Evolutionary conservation across 2,113 vertebrate species (phyloP).

Genomic region (human (Homo sapiens)): DNA sequence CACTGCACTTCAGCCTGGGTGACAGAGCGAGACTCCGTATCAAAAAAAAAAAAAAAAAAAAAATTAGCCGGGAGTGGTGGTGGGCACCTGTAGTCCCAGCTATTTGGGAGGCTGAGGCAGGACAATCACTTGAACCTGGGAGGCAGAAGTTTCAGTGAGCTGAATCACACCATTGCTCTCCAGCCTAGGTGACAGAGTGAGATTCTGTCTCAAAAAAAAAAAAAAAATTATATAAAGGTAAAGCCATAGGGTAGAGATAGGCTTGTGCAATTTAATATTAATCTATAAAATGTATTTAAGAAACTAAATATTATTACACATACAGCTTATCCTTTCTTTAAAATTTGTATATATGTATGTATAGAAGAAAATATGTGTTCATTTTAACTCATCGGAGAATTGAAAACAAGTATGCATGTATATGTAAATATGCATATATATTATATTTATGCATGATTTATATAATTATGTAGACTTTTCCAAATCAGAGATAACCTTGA

Average conservation of each 20-base stretch:
- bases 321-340: not conserved
- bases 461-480: not conserved
- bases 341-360: not conserved
- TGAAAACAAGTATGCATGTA: not conserved
- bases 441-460: not conserved
- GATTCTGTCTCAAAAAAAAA: too few relatives aligned
- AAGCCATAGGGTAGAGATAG: not conserved
- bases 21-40: too few relatives aligned
- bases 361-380: not conserved
- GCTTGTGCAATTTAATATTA: slow-evolving; percentile 50
- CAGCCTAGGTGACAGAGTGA: too few relatives aligned
- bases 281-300: slow-evolving; percentile 25
- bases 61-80: too few relatives aligned
- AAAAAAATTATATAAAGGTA: not conserved
- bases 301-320: not conserved
- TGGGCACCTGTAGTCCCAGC: too few relatives aligned
- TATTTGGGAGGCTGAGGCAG: too few relatives aligned
- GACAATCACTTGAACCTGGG: too few relatives aligned
- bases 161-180: too few relatives aligned
- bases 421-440: not conserved
- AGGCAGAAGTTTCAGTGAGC: too few relatives aligned
- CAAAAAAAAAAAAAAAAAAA: too few relatives aligned
- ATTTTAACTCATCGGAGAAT: not conserved
- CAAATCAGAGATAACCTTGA: not conserved
- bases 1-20: too few relatives aligned